Conservation (phyloP, 2,888 invertebrate genomes). For the Coleophora flavipennella region DNA sequence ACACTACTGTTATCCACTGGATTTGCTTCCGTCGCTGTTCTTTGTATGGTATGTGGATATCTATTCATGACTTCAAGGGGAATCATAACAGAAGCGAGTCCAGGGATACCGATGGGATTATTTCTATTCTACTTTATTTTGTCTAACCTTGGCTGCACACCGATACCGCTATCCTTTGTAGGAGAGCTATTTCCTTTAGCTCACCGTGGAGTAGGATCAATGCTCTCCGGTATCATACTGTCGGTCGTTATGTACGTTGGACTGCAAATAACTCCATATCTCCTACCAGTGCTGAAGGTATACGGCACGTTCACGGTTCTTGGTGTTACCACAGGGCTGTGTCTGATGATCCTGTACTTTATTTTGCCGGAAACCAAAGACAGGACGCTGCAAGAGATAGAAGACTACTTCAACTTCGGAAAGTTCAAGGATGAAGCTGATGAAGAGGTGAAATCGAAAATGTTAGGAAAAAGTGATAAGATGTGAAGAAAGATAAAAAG, state of each 20-base stretch:
- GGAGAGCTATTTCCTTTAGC: conserved; percentile 29
- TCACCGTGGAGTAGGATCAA: conserved; percentile 21
- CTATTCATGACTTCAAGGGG: conserved; percentile 14
- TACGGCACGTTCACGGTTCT: conserved; percentile 21
- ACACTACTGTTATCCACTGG: conserved; percentile 32
- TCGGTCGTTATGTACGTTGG: too few species aligned
- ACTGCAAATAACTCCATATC: too few species aligned
- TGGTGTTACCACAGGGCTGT: conserved; percentile 16
- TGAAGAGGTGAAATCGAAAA: background rate
- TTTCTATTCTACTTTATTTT: conserved; percentile 24
- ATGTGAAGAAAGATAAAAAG: too few species aligned
- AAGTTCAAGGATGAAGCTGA: background rate
- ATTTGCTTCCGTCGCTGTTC: conserved; percentile 15
- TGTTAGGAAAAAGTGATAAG: too few species aligned
- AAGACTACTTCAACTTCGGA: conserved; percentile 44
- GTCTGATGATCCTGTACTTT: conserved; percentile 22
- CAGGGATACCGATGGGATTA: conserved; percentile 20
- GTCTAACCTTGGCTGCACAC: conserved; percentile 24
- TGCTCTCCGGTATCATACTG: conserved; percentile 19
- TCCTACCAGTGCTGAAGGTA: too few species aligned
- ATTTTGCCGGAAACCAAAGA: conserved; percentile 51
- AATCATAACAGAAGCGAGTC: conserved; percentile 14
- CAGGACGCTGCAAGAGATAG: too few species aligned
- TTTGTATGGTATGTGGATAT: conserved; percentile 19
- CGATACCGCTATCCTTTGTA: conserved; percentile 23